Percentiles rank a stretch among this genome's conserved stretches.
Evolutionary conservation across 2,888 invertebrate genomes (phyloP).

Genomic region (Pedicia rivosa): DNA sequence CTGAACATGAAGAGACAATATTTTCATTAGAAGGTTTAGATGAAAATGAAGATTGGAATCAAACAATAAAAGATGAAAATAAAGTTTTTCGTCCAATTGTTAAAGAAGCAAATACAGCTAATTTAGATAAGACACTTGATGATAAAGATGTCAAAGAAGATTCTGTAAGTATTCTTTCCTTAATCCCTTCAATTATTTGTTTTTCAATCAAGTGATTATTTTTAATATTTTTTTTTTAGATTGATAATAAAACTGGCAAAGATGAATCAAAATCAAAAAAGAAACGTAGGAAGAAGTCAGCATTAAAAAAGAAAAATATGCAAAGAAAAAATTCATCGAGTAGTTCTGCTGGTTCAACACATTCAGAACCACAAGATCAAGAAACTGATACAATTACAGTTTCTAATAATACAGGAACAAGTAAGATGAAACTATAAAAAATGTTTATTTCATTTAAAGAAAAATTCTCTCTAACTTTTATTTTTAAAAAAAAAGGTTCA

Average conservation of each 20-base stretch:
- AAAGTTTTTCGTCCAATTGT: slow-evolving; percentile 2
- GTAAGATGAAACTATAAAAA: too few relatives aligned
- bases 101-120: not conserved
- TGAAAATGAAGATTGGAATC: not conserved
- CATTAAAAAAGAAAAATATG: slow-evolving; percentile 60
- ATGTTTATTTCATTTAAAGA: slow-evolving; percentile 4
- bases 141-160: slow-evolving; percentile 11
- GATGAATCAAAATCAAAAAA: slow-evolving; percentile 34
- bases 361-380: slow-evolving; percentile 11
- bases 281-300: slow-evolving; percentile 64
- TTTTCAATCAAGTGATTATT: too few relatives aligned
- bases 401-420: slow-evolving; percentile 21
- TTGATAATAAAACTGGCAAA: slow-evolving; percentile 35
- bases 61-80: not conserved
- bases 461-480: slow-evolving; percentile 1
- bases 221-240: too few relatives aligned
- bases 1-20: slow-evolving; percentile 22
- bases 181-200: too few relatives aligned
- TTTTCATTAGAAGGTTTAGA: not conserved
- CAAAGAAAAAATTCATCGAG: slow-evolving; percentile 48
- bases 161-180: too few relatives aligned
- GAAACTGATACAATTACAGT: slow-evolving; percentile 20
- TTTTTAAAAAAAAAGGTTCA: slow-evolving; percentile 14
- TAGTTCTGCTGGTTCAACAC: slow-evolving; percentile 25
- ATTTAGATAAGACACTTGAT: not conserved